Conservation (phyloP, 2,888 invertebrate species). For the Oscheius sp. region DNA sequence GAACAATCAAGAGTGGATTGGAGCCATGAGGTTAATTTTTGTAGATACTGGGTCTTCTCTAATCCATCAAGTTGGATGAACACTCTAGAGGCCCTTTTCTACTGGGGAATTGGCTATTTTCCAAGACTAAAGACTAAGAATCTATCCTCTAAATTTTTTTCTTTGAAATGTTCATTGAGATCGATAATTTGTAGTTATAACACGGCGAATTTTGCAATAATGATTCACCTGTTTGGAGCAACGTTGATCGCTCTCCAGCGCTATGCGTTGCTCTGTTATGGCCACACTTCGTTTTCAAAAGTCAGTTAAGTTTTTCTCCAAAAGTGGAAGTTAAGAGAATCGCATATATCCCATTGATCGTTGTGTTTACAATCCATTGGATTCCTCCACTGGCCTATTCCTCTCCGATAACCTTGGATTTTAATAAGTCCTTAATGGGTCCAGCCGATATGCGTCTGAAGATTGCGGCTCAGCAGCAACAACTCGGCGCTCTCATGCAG, state of each 20-base stretch:
- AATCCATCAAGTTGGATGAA: no score
- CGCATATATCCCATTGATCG: not conserved
- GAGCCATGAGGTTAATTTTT: not conserved
- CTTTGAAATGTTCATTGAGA: no score
- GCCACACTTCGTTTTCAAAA: not conserved
- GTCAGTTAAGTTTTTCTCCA: no score
- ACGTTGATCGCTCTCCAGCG: not conserved
- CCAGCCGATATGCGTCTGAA: not conserved
- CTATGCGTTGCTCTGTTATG: not conserved
- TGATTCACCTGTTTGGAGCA: slow-evolving; percentile 1
- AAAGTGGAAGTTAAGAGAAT: no score
- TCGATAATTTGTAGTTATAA: not conserved
- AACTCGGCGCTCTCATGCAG: not conserved
- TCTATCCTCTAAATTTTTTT: no score
- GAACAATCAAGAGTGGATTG: not conserved
- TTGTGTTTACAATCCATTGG: not conserved
- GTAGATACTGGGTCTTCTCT: no score
- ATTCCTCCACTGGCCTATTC: not conserved
- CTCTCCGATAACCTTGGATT: not conserved
- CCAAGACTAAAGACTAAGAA: no score
- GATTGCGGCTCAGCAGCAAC: not conserved
- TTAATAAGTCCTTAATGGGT: not conserved
- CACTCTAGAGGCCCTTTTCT: no score
- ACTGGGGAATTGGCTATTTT: no score
- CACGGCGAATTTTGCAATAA: not conserved